These are phyloP conservation scores for Dicerorhinus sumatrensis DNA, from an alignment of 2,113 vertebrate genomes.

Conservation along the genomic window DNA sequence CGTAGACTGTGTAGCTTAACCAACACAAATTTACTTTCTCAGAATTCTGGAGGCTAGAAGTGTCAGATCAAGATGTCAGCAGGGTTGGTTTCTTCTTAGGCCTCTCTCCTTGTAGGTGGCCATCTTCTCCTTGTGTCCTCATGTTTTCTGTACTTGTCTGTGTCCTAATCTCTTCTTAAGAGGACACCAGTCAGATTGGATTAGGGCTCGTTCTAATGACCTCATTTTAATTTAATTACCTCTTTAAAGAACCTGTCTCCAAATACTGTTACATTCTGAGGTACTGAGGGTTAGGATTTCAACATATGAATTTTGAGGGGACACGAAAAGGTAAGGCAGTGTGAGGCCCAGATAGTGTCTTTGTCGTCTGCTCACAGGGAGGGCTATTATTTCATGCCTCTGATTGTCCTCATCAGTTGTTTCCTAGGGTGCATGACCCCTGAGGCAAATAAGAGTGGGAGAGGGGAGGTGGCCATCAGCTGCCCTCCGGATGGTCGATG, in stretches of 20 bases:
- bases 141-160: neutral
- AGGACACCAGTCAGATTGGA: neutral
- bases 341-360: neutral
- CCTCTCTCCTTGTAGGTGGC: neutral
- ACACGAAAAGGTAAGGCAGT: neutral
- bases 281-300: neutral
- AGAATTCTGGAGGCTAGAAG: neutral
- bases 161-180: neutral
- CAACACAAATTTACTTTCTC: neutral
- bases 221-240: neutral
- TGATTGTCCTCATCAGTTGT: neutral
- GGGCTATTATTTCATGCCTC: neutral
- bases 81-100: neutral
- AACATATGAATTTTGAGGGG: neutral
- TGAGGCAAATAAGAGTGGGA: neutral
- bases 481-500: neutral
- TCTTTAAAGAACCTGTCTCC: neutral
- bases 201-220: neutral
- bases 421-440: neutral
- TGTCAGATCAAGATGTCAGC: neutral
- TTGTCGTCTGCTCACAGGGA: neutral
- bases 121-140: neutral
- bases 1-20: neutral
- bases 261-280: neutral
- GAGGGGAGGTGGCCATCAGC: accelerated